Evolutionary conservation across 2,888 invertebrate genomes (phyloP).

Genomic region (Merodon equestris): DNA sequence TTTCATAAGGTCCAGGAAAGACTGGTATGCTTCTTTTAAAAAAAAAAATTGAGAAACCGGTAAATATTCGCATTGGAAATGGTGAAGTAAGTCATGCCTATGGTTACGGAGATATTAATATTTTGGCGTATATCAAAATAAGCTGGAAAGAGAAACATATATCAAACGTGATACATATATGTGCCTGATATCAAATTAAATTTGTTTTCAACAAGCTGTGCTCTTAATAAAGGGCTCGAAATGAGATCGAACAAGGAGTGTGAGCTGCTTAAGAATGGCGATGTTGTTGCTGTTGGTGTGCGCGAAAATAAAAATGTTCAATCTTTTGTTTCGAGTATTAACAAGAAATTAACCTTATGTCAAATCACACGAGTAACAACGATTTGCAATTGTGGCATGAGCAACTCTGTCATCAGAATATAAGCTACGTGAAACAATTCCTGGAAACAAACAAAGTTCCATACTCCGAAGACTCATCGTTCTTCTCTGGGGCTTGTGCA

Average conservation of each 20-base stretch:
- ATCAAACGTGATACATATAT: constrained; percentile 8
- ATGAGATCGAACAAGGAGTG: constrained; percentile 29
- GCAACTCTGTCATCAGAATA: constrained; percentile 21
- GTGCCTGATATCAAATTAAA: constrained; percentile 26
- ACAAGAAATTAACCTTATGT: constrained; percentile 1
- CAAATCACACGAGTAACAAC: too few species aligned
- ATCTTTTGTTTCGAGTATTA: constrained; percentile 8
- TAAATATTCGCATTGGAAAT: constrained; percentile 33
- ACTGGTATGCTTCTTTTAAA: constrained; percentile 18
- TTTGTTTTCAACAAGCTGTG: constrained; percentile 30
- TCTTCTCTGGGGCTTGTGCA: constrained; percentile 22
- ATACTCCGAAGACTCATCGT: too few species aligned
- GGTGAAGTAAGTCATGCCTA: too few species aligned
- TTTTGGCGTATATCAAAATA: constrained; percentile 20
- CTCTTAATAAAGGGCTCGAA: constrained; percentile 1
- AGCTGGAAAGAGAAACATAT: too few species aligned
- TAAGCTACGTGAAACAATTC: too few species aligned
- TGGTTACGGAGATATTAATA: too few species aligned
- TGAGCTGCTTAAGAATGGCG: constrained; percentile 3
- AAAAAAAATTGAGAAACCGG: constrained; percentile 26
- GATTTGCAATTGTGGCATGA: constrained; percentile 12
- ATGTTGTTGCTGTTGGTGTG: constrained; percentile 19
- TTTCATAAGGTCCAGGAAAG: constrained; percentile 37
- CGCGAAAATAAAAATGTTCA: constrained; percentile 24
- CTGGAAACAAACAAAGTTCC: too few species aligned